phyloP scores from a whole-genome alignment of 2,797 vertebrate species.

The Syndactyla subalaris region DNA sequence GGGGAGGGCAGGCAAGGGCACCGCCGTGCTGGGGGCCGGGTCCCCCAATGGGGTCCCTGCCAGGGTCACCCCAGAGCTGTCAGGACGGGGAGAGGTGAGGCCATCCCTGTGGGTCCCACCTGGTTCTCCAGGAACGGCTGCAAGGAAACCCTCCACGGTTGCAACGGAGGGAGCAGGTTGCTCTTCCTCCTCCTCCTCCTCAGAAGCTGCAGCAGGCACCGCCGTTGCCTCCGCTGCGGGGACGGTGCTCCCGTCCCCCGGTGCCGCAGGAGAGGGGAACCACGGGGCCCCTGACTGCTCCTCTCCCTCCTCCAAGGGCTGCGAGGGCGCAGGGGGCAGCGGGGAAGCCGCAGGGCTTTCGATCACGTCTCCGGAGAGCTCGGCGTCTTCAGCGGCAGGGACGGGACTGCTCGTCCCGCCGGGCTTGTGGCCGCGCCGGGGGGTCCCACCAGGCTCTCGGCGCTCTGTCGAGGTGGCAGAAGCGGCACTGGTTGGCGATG shows the following conservation, averaged over 20 bases:
- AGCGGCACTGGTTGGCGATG: not conserved
- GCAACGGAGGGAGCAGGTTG: not conserved
- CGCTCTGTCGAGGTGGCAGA: constrained; percentile 3
- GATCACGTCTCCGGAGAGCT: constrained; percentile 15
- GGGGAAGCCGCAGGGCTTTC: not conserved
- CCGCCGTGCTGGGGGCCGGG: not conserved
- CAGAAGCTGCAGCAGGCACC: not conserved
- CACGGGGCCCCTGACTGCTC: constrained; percentile 52
- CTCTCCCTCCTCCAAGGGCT: constrained; percentile 51
- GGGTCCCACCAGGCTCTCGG: accelerated
- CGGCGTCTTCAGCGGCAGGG: not conserved
- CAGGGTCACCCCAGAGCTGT: constrained; percentile 25
- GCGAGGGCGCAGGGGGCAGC: not conserved
- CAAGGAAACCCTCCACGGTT: constrained; percentile 17
- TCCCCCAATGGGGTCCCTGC: constrained; percentile 22
- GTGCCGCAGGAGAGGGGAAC: not conserved
- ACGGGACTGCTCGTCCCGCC: not conserved
- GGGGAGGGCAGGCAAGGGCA: constrained; percentile 74
- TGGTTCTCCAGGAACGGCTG: constrained; percentile 15
- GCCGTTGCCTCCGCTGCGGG: not conserved
- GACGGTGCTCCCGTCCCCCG: not conserved
- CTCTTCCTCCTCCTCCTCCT: constrained; percentile 16
- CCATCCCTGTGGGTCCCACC: constrained; percentile 40
- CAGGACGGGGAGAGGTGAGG: constrained; percentile 6
- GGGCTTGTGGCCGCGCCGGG: accelerated